These are phyloP conservation scores for Psylliodes chrysocephalus DNA, from an alignment of 2,888 invertebrate genomes.

Conservation along the genomic window DNA sequence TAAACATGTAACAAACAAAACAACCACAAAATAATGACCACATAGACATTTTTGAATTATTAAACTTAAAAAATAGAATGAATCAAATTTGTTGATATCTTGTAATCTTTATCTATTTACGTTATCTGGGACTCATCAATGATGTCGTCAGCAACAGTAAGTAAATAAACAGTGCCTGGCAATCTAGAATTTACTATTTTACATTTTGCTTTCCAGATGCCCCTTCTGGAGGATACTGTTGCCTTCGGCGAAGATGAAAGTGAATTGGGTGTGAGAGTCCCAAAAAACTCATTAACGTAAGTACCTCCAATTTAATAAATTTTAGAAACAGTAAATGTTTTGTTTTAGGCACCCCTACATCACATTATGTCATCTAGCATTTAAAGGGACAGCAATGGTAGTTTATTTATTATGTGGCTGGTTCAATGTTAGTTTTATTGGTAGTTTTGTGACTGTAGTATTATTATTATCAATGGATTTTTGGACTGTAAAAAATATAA, in stretches of 20 bases:
- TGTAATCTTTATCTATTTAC: not conserved
- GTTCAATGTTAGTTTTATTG: conserved; percentile 93
- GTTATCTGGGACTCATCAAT: not conserved
- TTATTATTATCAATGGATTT: conserved; percentile 96
- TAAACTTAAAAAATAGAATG: not conserved
- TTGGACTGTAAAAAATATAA: conserved; percentile 99
- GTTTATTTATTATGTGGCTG: conserved; percentile 90
- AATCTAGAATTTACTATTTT: not conserved
- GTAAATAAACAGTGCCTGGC: conserved; percentile 21
- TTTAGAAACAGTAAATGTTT: not conserved
- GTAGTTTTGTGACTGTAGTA: conserved; percentile 92
- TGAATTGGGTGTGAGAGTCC: conserved; percentile 32
- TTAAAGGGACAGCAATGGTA: conserved; percentile 84
- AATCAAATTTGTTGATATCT: not conserved
- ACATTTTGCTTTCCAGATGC: conserved; percentile 75
- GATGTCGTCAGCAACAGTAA: conserved; percentile 47
- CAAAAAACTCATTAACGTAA: conserved; percentile 54
- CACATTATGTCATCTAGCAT: conserved; percentile 90
- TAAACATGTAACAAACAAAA: no score
- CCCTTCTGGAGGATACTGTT: conserved; percentile 87
- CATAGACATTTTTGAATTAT: not conserved
- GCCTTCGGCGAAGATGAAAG: conserved; percentile 85
- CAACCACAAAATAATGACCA: not conserved
- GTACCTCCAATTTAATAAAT: conserved; percentile 13
- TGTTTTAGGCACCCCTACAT: conserved; percentile 89